phyloP scores from a whole-genome alignment of 2,113 vertebrate genomes.

The Chrysochloris asiatica region DNA sequence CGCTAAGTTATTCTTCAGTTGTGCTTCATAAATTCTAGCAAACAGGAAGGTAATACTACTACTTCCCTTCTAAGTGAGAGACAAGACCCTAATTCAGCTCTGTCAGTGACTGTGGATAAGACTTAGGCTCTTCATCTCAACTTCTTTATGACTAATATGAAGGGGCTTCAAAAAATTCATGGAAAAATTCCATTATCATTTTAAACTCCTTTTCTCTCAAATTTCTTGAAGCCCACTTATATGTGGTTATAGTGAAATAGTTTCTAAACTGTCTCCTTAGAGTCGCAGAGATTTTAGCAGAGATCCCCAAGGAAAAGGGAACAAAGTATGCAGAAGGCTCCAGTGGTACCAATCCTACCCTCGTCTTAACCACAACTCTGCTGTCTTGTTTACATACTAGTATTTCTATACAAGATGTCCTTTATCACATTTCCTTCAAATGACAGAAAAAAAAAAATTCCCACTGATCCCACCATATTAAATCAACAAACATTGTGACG shows the following conservation, averaged over 20 bases:
- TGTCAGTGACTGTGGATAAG: not conserved
- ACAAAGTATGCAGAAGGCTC: not conserved
- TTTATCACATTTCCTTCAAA: constrained; percentile 28
- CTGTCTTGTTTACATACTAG: not conserved
- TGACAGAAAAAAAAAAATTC: not conserved
- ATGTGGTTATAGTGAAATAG: not conserved
- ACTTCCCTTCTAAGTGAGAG: not conserved
- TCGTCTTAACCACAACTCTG: not conserved
- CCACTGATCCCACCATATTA: not conserved
- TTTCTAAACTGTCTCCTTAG: not conserved
- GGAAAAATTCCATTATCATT: no score
- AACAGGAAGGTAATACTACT: not conserved
- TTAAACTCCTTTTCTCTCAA: no score
- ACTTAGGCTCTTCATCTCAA: not conserved
- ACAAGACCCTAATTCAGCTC: not conserved
- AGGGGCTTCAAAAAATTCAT: no score
- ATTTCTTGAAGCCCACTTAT: no score
- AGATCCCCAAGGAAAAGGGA: not conserved
- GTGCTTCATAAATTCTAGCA: not conserved
- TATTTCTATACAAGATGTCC: not conserved
- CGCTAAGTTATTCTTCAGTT: not conserved
- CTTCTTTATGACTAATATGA: not conserved
- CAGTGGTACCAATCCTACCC: not conserved
- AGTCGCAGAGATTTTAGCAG: not conserved
- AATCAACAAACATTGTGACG: not conserved